Percentiles rank a stretch among this genome's conserved stretches.
Conservation (phyloP, 2,888 invertebrate genomes). For the Nomada hirtipes region DNA sequence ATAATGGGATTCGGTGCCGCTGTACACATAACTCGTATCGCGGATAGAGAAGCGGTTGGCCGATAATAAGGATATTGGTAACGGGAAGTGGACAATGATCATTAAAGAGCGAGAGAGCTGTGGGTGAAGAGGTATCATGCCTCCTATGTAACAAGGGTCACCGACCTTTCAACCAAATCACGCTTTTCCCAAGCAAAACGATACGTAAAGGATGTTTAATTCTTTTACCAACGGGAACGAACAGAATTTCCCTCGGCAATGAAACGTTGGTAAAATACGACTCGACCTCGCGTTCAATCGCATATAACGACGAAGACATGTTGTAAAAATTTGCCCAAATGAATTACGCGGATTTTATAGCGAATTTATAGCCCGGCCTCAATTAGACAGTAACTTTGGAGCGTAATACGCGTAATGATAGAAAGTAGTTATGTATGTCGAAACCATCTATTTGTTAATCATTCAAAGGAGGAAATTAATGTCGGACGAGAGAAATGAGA, state of each 20-base stretch:
- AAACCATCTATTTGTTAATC: no score
- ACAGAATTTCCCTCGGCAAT: not conserved
- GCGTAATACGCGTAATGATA: no score
- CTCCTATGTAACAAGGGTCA: conserved; percentile 58
- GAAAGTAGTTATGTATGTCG: no score
- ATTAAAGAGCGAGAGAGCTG: conserved; percentile 67
- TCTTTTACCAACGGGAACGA: not conserved
- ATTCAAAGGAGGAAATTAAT: no score
- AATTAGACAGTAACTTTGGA: no score
- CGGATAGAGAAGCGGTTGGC: conserved; percentile 59
- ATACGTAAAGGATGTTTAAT: conserved; percentile 4
- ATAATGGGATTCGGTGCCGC: conserved; percentile 52
- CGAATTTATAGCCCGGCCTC: no score
- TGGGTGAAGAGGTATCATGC: conserved; percentile 66
- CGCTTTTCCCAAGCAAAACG: conserved; percentile 16
- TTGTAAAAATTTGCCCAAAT: no score
- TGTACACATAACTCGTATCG: conserved; percentile 27
- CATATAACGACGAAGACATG: no score
- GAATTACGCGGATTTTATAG: no score
- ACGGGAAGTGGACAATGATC: conserved; percentile 78
- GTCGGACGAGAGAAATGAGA: no score
- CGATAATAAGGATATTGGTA: conserved; percentile 78
- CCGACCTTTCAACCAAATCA: conserved; percentile 50
- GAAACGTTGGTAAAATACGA: not conserved
- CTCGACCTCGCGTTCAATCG: not conserved